Base-by-base conservation (phyloP, 2,113 vertebrate genomes). In the Tichodroma muraria region DNA sequence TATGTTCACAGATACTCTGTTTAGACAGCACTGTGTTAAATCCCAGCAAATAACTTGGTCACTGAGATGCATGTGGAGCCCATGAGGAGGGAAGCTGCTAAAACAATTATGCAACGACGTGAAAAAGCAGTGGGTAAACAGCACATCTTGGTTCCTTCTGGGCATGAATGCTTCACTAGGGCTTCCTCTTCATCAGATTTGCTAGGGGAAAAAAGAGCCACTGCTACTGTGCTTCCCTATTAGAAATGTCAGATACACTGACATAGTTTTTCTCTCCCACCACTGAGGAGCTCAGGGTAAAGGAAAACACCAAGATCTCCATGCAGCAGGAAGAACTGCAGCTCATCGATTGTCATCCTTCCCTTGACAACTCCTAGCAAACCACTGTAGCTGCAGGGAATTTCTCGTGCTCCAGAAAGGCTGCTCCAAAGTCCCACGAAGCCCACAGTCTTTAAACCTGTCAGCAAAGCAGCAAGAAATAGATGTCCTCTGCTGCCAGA, bases 31-130 rank as follows among this genome's bases (percentile, higher is more conserved):
- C 52, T 19, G 72, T 50, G 44, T 53, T 88, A 90, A 96, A 91
- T 63, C 81, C 79, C 81, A 93, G 81, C 71, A 94, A 95, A 93
- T n/a, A 66, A 80, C 42, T 10, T 60, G 87, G 91, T 68, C 91
- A 88, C 79, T 0, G 8, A 60, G 81, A 89, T 18, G 47, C 7
- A 33, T 0, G 1, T 13, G 40, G 56, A 89, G 69, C 40, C 85
- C 44, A 37, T 80, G 13, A 93, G 85, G 60, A 88, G 72, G 13
- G 80, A 85, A 85, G 75, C 68, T 91, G 82, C 79, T 91, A 68
- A 80, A 91, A 56, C 68, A 88, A 70, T 65, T 73, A 45, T 3
- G 22, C 27, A 52, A 85, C 33, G 38, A 64, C 16, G 22, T 25
- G 44, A 92, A 79, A 91, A 84, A 90, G 14, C 57, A 70, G 70